Percentiles rank a stretch among this genome's conserved stretches.
Conservation (phyloP, 2,113 vertebrate genomes). For the Oxyura jamaicensis region DNA sequence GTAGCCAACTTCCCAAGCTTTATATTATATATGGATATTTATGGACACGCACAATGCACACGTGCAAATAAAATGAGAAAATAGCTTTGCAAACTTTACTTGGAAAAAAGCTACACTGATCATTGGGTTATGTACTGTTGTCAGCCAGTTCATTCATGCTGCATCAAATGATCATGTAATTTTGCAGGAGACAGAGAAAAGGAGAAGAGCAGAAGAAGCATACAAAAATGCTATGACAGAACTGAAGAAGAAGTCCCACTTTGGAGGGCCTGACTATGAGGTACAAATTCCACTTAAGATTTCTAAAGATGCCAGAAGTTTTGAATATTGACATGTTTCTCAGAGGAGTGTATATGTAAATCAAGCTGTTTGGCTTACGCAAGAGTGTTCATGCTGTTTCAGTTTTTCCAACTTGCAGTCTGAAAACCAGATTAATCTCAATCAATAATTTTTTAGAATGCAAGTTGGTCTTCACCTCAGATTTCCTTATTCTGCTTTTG, state of each 20-base stretch:
- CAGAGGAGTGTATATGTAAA: neutral
- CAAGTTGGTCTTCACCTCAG: neutral
- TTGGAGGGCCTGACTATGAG: conserved; percentile 97
- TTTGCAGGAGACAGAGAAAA: conserved; percentile 90
- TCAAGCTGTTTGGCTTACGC: neutral
- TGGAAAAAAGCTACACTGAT: neutral
- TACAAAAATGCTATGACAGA: conserved; percentile 90
- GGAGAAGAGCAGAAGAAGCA: conserved; percentile 88
- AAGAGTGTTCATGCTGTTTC: neutral
- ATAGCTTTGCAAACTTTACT: neutral
- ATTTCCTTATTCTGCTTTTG: neutral
- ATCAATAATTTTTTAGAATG: neutral
- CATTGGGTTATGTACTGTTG: neutral
- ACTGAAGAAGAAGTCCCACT: conserved; percentile 96
- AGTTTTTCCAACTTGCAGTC: neutral
- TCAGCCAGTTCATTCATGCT: neutral
- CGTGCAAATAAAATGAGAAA: neutral
- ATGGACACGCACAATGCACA: neutral
- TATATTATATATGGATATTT: neutral
- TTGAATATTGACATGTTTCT: neutral
- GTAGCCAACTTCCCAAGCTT: neutral
- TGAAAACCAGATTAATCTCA: neutral
- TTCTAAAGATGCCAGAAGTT: neutral
- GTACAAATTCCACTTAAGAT: conserved; percentile 67
- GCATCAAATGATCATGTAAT: neutral